Percentiles rank a stretch among this genome's conserved stretches.
Evolutionary conservation across 1,140 invertebrate genomes (phyloP).

Genomic region (Andrena cerasifolii): DNA sequence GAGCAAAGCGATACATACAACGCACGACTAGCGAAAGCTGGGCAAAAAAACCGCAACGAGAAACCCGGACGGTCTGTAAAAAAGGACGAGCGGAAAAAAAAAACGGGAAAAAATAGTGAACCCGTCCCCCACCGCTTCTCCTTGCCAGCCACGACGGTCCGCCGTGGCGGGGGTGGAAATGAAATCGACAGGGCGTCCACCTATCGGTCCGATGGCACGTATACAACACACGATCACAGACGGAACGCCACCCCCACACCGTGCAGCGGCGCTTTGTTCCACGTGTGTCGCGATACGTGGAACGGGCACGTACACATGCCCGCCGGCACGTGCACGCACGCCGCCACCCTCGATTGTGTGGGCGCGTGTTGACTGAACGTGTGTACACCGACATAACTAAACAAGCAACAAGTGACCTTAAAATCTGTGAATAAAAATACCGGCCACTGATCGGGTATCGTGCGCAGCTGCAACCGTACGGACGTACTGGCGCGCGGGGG

Average conservation of each 20-base stretch:
- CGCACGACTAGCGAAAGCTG: constrained; percentile 62
- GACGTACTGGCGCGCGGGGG: constrained; percentile 1
- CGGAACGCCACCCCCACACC: constrained; percentile 56
- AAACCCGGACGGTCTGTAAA: constrained; percentile 63
- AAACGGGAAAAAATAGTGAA: constrained; percentile 67
- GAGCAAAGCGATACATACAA: constrained; percentile 49
- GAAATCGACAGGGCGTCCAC: constrained; percentile 79
- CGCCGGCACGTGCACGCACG: constrained; percentile 21
- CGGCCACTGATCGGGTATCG: constrained; percentile 74
- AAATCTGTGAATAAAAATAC: constrained; percentile 80
- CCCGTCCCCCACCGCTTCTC: constrained; percentile 46
- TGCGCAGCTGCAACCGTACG: constrained; percentile 56
- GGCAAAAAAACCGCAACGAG: constrained; percentile 68
- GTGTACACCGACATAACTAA: constrained; percentile 76
- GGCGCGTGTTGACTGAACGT: constrained; percentile 56
- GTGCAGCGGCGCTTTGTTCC: constrained; percentile 55
- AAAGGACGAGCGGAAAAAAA: constrained; percentile 63
- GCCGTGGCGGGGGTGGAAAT: constrained; percentile 60
- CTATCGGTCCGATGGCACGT: constrained; percentile 73
- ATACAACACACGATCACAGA: constrained; percentile 61
- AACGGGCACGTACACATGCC: constrained; percentile 23
- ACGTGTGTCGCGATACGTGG: constrained; percentile 61
- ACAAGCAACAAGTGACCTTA: constrained; percentile 81
- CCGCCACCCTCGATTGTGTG: not conserved
- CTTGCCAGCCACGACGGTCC: constrained; percentile 27